Conservation (phyloP, 2,888 invertebrate species). For the Myathropa florea region DNA sequence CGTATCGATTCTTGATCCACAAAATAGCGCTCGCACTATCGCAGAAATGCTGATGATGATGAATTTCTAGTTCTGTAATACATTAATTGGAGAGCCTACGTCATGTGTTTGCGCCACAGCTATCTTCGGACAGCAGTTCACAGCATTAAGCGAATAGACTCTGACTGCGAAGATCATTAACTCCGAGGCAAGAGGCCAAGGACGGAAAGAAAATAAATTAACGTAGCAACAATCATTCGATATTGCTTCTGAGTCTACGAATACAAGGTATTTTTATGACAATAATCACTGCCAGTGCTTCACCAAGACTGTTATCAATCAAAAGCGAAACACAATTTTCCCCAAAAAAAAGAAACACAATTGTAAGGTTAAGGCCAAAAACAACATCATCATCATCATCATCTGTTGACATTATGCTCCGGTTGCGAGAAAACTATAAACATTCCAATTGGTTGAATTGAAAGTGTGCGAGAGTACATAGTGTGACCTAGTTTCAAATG, state of each 20-base stretch:
- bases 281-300: background rate
- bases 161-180: background rate
- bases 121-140: background rate
- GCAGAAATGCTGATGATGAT: background rate
- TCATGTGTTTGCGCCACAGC: background rate
- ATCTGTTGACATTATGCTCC: slow-evolving; percentile 3
- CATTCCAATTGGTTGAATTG: background rate
- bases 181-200: background rate
- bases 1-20: background rate
- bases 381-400: background rate
- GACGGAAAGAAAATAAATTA: background rate
- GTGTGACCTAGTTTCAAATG: background rate
- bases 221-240: background rate
- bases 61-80: background rate
- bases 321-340: background rate
- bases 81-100: background rate
- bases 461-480: background rate
- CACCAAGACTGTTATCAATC: background rate
- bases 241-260: background rate
- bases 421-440: background rate
- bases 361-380: background rate
- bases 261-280: too few species aligned
- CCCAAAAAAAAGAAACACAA: background rate
- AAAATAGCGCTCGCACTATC: background rate
- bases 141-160: background rate